A percentile compares a stretch with the other conserved stretches of the same genome.
Conservation (phyloP, 2,888 invertebrate species). For the Rambutsinella grinnellia region DNA sequence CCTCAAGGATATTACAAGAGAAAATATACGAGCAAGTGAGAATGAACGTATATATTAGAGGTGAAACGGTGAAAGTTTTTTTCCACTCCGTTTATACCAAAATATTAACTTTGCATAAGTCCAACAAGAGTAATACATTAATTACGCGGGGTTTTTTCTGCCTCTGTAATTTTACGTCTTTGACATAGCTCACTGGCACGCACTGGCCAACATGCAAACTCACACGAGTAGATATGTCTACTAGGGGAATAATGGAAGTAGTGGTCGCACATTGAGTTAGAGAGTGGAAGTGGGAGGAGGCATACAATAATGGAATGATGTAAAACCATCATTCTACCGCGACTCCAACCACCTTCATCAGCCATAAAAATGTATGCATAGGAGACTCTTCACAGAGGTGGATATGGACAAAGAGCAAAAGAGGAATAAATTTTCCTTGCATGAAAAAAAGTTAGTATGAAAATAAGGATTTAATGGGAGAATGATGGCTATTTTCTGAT, state of each 20-base stretch:
- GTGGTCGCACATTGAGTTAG: background rate
- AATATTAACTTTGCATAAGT: no score
- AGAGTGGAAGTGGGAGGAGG: background rate
- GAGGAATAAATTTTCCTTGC: background rate
- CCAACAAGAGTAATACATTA: conserved; percentile 38
- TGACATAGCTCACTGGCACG: conserved; percentile 43
- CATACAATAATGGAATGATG: background rate
- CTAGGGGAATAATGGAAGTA: background rate
- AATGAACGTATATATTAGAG: no score
- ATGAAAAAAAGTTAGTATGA: conserved; percentile 4
- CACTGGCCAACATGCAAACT: conserved; percentile 5
- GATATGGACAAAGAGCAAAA: no score
- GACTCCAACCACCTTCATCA: background rate
- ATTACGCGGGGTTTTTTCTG: conserved; percentile 35
- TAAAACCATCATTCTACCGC: background rate
- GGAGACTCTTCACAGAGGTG: no score
- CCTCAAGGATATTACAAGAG: no score
- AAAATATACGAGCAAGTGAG: no score
- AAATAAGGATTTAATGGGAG: conserved; percentile 11
- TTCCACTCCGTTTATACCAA: no score
- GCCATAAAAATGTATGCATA: background rate
- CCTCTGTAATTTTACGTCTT: conserved; percentile 19
- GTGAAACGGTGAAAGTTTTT: no score
- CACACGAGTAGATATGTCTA: background rate
- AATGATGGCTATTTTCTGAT: background rate